These are phyloP conservation scores for Leptopterna dolabrata DNA, from an alignment of 2,888 invertebrate species.

Conservation along the genomic window DNA sequence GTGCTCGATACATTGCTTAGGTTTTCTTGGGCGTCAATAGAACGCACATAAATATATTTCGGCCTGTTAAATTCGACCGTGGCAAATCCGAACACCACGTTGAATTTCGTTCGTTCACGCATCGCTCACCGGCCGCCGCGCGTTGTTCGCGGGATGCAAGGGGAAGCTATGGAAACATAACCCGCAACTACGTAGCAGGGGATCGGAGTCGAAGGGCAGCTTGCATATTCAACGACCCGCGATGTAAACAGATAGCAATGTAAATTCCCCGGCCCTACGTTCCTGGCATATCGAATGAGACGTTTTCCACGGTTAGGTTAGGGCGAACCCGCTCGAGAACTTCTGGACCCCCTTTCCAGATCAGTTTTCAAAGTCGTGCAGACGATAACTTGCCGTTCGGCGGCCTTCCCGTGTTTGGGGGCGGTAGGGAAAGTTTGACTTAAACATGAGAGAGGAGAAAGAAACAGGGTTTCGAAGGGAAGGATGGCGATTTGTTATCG, in stretches of 20 bases:
- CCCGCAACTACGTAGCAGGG: background rate
- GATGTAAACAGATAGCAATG: slow-evolving; percentile 48
- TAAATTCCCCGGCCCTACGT: slow-evolving; percentile 39
- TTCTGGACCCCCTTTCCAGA: background rate
- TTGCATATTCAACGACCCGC: slow-evolving; percentile 48
- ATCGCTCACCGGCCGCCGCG: background rate
- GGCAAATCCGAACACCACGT: background rate
- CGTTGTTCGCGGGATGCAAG: background rate
- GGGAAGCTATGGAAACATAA: slow-evolving; percentile 28
- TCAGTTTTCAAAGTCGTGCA: background rate
- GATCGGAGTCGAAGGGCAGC: background rate
- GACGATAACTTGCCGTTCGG: background rate
- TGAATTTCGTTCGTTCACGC: background rate
- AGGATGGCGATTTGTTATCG: background rate
- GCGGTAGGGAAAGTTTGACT: background rate
- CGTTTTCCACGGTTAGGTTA: background rate
- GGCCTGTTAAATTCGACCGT: background rate
- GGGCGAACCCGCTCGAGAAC: background rate
- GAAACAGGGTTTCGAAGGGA: background rate
- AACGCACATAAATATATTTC: background rate
- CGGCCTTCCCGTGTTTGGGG: background rate
- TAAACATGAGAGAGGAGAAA: background rate
- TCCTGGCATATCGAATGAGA: slow-evolving; percentile 39
- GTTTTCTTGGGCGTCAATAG: no score
- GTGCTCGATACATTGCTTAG: no score